Base-by-base conservation (phyloP, 1,140 invertebrate genomes). In the Scaptomyza montana region DNA sequence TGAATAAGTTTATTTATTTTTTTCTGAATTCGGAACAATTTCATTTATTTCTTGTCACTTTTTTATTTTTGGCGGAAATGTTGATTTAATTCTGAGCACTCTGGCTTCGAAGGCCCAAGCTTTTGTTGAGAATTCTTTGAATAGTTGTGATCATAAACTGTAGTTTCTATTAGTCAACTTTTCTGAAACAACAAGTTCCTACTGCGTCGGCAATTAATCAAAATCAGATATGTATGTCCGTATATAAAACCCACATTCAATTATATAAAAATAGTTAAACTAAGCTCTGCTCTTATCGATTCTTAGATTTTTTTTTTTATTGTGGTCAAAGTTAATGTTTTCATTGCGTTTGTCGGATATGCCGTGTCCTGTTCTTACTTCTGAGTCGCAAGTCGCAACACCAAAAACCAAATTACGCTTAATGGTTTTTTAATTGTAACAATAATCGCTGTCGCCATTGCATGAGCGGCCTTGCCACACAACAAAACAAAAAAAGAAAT, bases 391-490 rank as follows among this genome's bases (percentile, higher is more conserved):
- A 25, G 21, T 39, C 6, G 21, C 46, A 51, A 68, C 45, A 41
- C 51, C 43, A 49, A 43, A 60, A 81, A 69, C 64, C 50, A 89
- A 87, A 87, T 87, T 87, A 84, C 84, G 73, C 72, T 67, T 91
- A 91, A 91, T 91, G 90, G 79, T 80, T 90, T 91, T 91, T 91
- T 91, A 91, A 91, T 91, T 90, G 89, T 84, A 84, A 90, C 90
- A 87, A 91, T 91, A 91, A 91, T 90, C 90, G 89, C 75, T 87
- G 81, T 85, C 77, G 81, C 74, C 78, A 80, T 74, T 77, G 81
- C 81, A 80, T 63, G 73, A 59, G 50, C 49, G 57, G 55, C 45
- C 41, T 47, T 16, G 43, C 50, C 46, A 19, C 10, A 16, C 36
- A 60, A 45, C 47, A 57, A n/a, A 9, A 51, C 19, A 39, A 65